These are phyloP conservation scores for Cyclina sinensis DNA, from an alignment of 1,140 invertebrate species.

Conservation along the genomic window DNA sequence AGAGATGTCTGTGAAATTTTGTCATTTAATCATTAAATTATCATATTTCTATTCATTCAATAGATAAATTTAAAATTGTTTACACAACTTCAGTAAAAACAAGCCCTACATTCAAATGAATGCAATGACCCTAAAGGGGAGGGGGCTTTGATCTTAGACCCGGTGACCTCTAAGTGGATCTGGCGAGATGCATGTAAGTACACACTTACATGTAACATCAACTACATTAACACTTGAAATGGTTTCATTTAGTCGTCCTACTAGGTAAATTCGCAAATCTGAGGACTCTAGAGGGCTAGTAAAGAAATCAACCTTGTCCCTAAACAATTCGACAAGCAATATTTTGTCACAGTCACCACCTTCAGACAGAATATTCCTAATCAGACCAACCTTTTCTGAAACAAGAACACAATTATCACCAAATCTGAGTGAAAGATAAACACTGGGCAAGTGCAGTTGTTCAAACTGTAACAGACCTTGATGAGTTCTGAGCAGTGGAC, in stretches of 20 bases:
- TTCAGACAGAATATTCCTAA: slow-evolving; percentile 58
- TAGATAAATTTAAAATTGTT: too few species aligned
- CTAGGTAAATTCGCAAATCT: slow-evolving; percentile 18
- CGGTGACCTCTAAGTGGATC: too few species aligned
- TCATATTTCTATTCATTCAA: too few species aligned
- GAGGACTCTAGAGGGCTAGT: slow-evolving; percentile 22
- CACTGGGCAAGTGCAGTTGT: slow-evolving; percentile 1
- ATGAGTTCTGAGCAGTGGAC: slow-evolving; percentile 39
- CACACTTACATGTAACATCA: slow-evolving; percentile 31
- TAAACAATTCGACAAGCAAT: slow-evolving; percentile 15
- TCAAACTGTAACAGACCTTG: slow-evolving; percentile 31
- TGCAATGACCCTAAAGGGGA: too few species aligned
- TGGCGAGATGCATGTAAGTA: not conserved
- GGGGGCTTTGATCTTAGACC: too few species aligned
- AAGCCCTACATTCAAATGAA: too few species aligned
- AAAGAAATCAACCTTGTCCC: slow-evolving; percentile 21
- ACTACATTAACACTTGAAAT: not conserved
- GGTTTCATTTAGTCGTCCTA: not conserved
- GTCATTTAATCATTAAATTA: too few species aligned
- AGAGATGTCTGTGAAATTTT: too few species aligned
- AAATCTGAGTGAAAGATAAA: too few species aligned
- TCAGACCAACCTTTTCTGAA: slow-evolving; percentile 23
- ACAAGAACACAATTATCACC: too few species aligned
- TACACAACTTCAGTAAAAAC: too few species aligned
- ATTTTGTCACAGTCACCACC: slow-evolving; percentile 1